Evolutionary conservation across 2,888 invertebrate species (phyloP).

Genomic region (Melanotus villosus): DNA sequence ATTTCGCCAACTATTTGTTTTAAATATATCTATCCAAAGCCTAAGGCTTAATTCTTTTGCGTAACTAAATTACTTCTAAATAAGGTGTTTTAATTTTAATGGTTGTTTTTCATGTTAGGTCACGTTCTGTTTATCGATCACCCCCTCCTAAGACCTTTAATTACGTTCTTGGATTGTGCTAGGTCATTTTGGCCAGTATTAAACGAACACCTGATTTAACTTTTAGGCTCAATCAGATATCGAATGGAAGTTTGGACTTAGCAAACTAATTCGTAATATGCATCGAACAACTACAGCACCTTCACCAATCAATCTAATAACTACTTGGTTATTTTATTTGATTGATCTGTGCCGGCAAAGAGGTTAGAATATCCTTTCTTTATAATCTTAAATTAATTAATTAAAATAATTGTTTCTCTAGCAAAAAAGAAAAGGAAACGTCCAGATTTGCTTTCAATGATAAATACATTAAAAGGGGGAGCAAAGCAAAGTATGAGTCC

Average conservation of each 20-base stretch:
- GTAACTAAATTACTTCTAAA: too few relatives aligned
- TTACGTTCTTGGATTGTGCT: too few relatives aligned
- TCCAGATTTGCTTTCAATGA: slow-evolving; percentile 87
- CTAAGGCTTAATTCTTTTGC: too few relatives aligned
- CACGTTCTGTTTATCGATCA: too few relatives aligned
- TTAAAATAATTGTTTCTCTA: too few relatives aligned
- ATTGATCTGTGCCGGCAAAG: slow-evolving; percentile 78
- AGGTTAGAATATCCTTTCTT: slow-evolving; percentile 29
- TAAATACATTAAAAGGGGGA: slow-evolving; percentile 81
- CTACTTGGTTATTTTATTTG: slow-evolving; percentile 92
- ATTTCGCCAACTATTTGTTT: too few relatives aligned
- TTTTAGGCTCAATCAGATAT: slow-evolving; percentile 97
- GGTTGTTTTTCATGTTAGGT: too few relatives aligned
- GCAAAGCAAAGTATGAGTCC: slow-evolving; percentile 77
- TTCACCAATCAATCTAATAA: slow-evolving; percentile 97
- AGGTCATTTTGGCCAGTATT: too few relatives aligned
- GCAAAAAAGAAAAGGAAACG: slow-evolving; percentile 71
- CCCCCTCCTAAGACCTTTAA: too few relatives aligned
- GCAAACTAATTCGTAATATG: slow-evolving; percentile 98
- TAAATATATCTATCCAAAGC: too few relatives aligned
- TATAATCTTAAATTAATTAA: background rate
- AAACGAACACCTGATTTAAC: too few relatives aligned
- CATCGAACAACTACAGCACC: slow-evolving; percentile 98
- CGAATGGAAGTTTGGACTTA: slow-evolving; percentile 99
- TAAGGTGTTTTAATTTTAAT: too few relatives aligned